Evolutionary conservation across 1,140 invertebrate species (phyloP).

Genomic region (Xylocopa sonorina): DNA sequence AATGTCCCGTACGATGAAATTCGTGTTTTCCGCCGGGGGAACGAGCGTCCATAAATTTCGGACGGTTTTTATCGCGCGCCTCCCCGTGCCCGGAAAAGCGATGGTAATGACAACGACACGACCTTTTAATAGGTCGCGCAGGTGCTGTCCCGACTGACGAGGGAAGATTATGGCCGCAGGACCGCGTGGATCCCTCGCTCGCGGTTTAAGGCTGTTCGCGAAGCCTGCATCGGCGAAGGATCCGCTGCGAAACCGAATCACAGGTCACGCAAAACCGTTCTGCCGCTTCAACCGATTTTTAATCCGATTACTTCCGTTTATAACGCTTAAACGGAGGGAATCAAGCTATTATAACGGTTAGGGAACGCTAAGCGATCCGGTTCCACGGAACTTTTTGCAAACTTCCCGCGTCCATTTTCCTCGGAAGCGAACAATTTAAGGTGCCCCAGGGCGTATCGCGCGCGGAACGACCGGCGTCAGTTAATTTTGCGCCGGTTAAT

Average conservation of each 20-base stretch:
- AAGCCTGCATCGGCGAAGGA: too few relatives aligned
- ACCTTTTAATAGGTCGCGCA: slow-evolving; percentile 9
- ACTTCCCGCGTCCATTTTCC: neutral
- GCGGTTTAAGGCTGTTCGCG: neutral
- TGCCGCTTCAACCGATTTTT: too few relatives aligned
- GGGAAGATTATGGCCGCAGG: too few relatives aligned
- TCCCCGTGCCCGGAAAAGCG: neutral
- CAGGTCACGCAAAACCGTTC: too few relatives aligned
- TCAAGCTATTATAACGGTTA: too few relatives aligned
- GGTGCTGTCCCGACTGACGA: neutral
- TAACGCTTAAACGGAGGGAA: too few relatives aligned
- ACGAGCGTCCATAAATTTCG: slow-evolving; percentile 29
- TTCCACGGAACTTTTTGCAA: neutral
- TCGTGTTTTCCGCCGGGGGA: slow-evolving; percentile 12
- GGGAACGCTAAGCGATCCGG: neutral
- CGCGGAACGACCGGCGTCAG: neutral
- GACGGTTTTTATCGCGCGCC: slow-evolving; percentile 26
- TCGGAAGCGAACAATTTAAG: neutral
- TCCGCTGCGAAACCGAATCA: too few relatives aligned
- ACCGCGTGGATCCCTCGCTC: neutral
- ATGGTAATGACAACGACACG: slow-evolving; percentile 3
- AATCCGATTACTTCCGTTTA: too few relatives aligned
- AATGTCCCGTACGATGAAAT: slow-evolving; percentile 25
- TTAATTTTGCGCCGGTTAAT: slow-evolving; percentile 36
- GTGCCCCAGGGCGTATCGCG: neutral